These are phyloP conservation scores for Mantis religiosa DNA, from an alignment of 2,888 invertebrate genomes.

Conservation along the genomic window DNA sequence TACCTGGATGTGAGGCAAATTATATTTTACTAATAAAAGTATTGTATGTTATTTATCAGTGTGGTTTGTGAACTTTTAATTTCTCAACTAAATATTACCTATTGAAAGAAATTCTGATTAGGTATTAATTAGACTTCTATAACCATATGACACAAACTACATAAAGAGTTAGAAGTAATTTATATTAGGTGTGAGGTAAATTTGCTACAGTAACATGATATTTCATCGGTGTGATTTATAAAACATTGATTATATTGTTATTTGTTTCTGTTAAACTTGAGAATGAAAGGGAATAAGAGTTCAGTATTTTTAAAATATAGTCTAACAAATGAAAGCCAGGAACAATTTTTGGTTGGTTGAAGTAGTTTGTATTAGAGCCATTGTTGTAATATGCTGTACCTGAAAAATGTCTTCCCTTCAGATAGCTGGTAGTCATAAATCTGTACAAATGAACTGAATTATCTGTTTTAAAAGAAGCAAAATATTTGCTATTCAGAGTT, in stretches of 20 bases:
- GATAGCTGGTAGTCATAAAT: neutral
- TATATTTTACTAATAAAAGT: too few species aligned
- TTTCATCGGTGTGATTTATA: neutral
- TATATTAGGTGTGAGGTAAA: too few species aligned
- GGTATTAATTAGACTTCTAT: too few species aligned
- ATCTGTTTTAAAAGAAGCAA: neutral
- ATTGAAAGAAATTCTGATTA: too few species aligned
- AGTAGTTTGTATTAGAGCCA: neutral
- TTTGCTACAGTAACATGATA: neutral
- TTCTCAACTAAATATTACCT: too few species aligned
- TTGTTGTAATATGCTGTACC: neutral
- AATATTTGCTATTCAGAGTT: neutral
- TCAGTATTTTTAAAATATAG: neutral
- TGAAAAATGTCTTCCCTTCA: neutral
- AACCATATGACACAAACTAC: too few species aligned
- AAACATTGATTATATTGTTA: neutral
- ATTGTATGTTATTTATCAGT: too few species aligned
- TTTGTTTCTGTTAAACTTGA: neutral
- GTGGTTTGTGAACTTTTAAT: too few species aligned
- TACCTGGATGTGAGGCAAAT: too few species aligned
- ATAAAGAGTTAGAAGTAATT: too few species aligned
- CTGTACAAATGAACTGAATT: neutral
- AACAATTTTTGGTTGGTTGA: neutral
- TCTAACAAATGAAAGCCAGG: neutral
- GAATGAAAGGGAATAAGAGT: neutral